Conservation (phyloP, 1,140 invertebrate genomes). For the Trypoxylus dichotomus region DNA sequence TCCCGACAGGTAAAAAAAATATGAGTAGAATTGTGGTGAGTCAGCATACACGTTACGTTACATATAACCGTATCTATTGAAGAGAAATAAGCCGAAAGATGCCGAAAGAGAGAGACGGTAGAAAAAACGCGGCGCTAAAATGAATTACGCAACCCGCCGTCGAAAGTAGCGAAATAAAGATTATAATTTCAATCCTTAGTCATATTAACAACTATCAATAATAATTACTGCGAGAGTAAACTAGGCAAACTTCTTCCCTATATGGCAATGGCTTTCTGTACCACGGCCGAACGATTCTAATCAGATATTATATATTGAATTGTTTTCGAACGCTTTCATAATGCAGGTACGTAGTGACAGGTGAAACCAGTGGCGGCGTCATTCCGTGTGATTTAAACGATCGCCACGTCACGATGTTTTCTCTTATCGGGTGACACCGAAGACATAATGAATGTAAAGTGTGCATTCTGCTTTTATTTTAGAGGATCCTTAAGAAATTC, state of each 20-base stretch:
- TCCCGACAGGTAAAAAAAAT: slow-evolving; percentile 8
- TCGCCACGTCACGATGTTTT: neutral
- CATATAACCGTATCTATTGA: neutral
- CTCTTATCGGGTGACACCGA: neutral
- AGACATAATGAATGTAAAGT: neutral
- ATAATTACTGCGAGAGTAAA: slow-evolving; percentile 42
- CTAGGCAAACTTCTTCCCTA: slow-evolving; percentile 47
- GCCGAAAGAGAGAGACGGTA: neutral
- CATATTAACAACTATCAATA: slow-evolving; percentile 42
- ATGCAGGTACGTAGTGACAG: slow-evolving; percentile 33
- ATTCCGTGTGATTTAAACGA: slow-evolving; percentile 20
- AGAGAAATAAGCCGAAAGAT: neutral
- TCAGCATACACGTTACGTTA: slow-evolving; percentile 11
- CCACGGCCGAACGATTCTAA: slow-evolving; percentile 45
- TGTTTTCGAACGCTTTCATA: slow-evolving; percentile 38
- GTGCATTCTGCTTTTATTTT: neutral
- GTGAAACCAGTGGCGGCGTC: slow-evolving; percentile 35
- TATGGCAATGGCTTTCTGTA: slow-evolving; percentile 43
- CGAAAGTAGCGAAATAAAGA: slow-evolving; percentile 35
- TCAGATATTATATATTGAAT: slow-evolving; percentile 39
- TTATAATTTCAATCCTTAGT: slow-evolving; percentile 33
- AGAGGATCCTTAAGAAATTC: neutral
- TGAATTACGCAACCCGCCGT: slow-evolving; percentile 27
- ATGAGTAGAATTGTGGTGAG: slow-evolving; percentile 7
- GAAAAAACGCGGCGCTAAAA: slow-evolving; percentile 25